Base-by-base conservation (phyloP, 37 sponge, comb jelly and placozoan species). In the Oopsacas minuta region DNA sequence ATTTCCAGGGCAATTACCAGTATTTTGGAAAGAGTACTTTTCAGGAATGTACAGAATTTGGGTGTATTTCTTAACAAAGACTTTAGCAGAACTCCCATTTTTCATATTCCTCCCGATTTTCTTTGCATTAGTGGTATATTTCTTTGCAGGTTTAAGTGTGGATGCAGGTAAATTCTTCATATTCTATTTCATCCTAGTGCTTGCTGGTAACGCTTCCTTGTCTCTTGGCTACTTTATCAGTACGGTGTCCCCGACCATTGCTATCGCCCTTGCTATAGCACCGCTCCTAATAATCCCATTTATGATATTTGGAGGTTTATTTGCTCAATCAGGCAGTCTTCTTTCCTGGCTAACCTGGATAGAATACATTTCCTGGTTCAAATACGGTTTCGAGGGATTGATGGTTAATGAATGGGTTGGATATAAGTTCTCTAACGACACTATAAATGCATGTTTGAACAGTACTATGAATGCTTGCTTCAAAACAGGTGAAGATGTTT, bases 291-390 rank as follows among this genome's bases (percentile, higher is more conserved):
- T 86, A 23, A 34, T 86, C 37, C 87, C 87, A 7, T 86, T 86
- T n/a, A 35, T 86, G 23, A 35, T 86, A 36, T 86, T 86, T 34
- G 87, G 87, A 22, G 87, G 87, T 7, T 81, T 86, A 10, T 86
- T 86, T 37, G 15, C 81, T 3, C 84, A 86, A 86, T 23, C 85
- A 5, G 81, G 84, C 37, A 61, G 75, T 12, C 22, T 61, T 32
- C 3, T 10, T 25, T 42, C 84, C 0, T 86, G 37, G 85, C 39
- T 86, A 20, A 10, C 36, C 7, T 86, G 87, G 87, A 86, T 86
- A 17, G 84, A 35, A 17, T 86, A 86, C 32, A 86, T 86, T 8
- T 61, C 53, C 23, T 86, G 86, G 86, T 86, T 86, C 87, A 61
- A 86, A 15, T 86, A 86, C 34, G 35, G 86, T 23, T 86, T 86